Evolutionary conservation across 64 coral and sea anemone species (phyloP), one percentile per base, ranked within the genome.

Genomic region (Anthopleura sola): DNA sequence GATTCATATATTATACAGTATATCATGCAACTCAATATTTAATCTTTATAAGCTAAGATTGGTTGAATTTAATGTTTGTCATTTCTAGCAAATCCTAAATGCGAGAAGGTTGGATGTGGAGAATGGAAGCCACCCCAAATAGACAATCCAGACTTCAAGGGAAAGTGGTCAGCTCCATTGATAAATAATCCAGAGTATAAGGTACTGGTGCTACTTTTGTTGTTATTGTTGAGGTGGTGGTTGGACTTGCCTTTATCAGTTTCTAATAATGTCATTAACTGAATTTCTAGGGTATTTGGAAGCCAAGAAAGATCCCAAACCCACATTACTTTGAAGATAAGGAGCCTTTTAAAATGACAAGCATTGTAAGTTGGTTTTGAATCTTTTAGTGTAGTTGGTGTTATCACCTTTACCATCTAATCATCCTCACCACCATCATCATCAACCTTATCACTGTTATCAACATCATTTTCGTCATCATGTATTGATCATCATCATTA

Each of bases 311-410:
- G 83, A 99, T 99, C 81, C 90, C 87, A 19, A 99, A 99, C 84
- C 97, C 97, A 31, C 86, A 94, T 90, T 94, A 76, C 51, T 99
- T 99, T 94, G 97, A 99, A 39, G 97, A 99, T 80, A 94, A 92
- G 38, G 89, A 94, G 48, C 97, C 97, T 55, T 99, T 99, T 49
- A 91, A 91, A 82, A 99, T 99, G 97, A 99, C 97, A 18, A 33
- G 89, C 24, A 91, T 99, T 83, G 97, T 99, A 92, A 84, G 97
- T 79, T n/a, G 7, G 39, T 10, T 5, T 44, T 16, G 34, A 24
- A 19, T 19, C 19, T 29, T 28, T 71, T 13, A 21, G 20, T 57
- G 24, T n/a, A 7, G 21, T n/a, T n/a, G 21, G 16, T 19, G 20
- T 56, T 21, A 56, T 56, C 16, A 19, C 54, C 54, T 17, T 56